A percentile compares a stretch with the other conserved stretches of the same genome.
phyloP scores from a whole-genome alignment of 1,140 invertebrate genomes.

The Pachypeltis micranthus region DNA sequence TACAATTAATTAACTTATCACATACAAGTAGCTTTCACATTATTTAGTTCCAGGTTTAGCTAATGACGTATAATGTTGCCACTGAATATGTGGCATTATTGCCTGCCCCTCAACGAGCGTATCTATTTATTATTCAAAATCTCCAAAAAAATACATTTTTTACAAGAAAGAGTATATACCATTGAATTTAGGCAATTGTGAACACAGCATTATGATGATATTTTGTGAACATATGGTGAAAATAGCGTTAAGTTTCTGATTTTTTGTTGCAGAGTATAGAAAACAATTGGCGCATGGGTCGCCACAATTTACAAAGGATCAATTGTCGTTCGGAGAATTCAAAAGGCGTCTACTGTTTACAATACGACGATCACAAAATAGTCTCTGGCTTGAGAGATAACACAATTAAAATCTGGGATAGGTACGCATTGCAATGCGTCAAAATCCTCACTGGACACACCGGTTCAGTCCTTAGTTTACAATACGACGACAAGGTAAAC shows the following conservation, averaged over 20 bases:
- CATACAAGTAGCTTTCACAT: no score
- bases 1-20: no score
- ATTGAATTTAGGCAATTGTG: no score
- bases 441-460: conserved; percentile 92
- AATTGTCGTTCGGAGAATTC: conserved; percentile 96
- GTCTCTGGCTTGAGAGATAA: conserved; percentile 98
- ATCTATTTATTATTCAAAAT: no score
- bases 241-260: conserved; percentile 8
- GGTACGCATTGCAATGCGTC: conserved; percentile 76
- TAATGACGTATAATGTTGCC: no score
- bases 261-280: conserved; percentile 69
- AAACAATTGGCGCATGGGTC: conserved; percentile 94
- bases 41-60: no score
- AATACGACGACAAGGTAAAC: conserved; percentile 91
- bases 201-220: no score
- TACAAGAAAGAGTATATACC: no score
- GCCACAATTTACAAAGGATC: conserved; percentile 91
- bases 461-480: conserved; percentile 93
- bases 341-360: conserved; percentile 97
- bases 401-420: conserved; percentile 98
- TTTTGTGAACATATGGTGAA: no score
- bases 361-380: conserved; percentile 98
- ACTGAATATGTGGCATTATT: no score
- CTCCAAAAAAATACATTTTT: no score
- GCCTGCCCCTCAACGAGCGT: no score